Evolutionary conservation across 2,113 vertebrate genomes (phyloP), one percentile per base, ranked within the genome.

Genomic region (Copsychus sechellarum): DNA sequence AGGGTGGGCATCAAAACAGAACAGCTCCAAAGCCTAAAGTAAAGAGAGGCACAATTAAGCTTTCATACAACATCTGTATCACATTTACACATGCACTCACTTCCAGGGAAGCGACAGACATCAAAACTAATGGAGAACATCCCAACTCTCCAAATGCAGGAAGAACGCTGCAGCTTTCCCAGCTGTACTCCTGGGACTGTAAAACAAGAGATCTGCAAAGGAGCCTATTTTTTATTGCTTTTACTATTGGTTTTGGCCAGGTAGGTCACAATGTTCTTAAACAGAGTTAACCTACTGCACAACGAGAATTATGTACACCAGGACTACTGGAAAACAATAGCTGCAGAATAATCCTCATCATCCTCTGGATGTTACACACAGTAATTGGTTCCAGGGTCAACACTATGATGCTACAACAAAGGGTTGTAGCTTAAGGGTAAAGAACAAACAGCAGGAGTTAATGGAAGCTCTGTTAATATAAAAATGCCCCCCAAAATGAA

Each of bases 321-420:
- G 51, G 47, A 77, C 56, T 66, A 86, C 73, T 50, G 47, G 66
- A 85, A 95, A 95, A 91, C 73, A 91, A 93, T 4, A 6, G 83
- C 73, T 93, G 85, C 67, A 94, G 57, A 92, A 48, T n/a, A 87
- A 92, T 33, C 71, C 28, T 86, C 87, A 77, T 77, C 90, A 71
- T 95, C 64, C 50, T 69, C 79, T 81, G 58, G 54, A 78, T 93
- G 58, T 90, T 88, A 74, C 2, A 29, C 57, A 71, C 50, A 74
- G 65, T 91, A 96, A 96, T 97, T 96, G 81, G 81, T 96, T 97
- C 92, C 95, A 97, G 93, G 94, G 89, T 96, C 95, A 95, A 89
- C 67, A 71, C 62, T 85, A 54, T 4, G 66, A 97, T 88, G 88
- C 73, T 3, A 54, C 88, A 95, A 96, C 76, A 93, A 96, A 97